Conservation (phyloP, 1,140 invertebrate species). For the Chelonus insularis region DNA sequence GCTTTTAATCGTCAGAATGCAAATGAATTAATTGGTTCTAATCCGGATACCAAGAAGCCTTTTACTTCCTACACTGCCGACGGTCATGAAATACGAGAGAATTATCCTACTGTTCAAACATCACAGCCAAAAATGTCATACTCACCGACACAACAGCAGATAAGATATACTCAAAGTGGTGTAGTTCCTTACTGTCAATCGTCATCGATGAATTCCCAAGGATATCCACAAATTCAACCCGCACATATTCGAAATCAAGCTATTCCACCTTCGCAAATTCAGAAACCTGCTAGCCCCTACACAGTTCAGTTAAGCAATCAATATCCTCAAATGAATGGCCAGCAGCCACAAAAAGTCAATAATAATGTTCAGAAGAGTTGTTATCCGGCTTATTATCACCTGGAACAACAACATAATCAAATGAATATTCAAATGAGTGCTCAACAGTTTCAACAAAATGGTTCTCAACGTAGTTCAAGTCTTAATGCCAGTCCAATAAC, state of each 20-base stretch:
- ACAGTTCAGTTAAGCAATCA: conserved; percentile 48
- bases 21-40: conserved; percentile 38
- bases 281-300: conserved; percentile 53
- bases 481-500: conserved; percentile 52
- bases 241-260: conserved; percentile 46
- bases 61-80: conserved; percentile 34
- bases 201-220: not conserved
- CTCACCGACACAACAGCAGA: conserved; percentile 44
- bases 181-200: conserved; percentile 41
- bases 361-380: conserved; percentile 39
- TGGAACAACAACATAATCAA: conserved; percentile 57
- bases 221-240: conserved; percentile 46
- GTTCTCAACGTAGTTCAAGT: conserved; percentile 42
- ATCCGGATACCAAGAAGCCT: conserved; percentile 40
- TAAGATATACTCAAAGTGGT: conserved; percentile 50
- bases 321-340: conserved; percentile 39
- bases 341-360: conserved; percentile 19
- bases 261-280: conserved; percentile 43
- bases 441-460: conserved; percentile 38
- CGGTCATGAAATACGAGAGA: conserved; percentile 40
- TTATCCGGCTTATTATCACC: conserved; percentile 48
- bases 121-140: conserved; percentile 37
- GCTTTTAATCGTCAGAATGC: conserved; percentile 43
- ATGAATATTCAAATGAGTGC: conserved; percentile 50
- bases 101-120: conserved; percentile 27